Conservation (phyloP, 1,140 invertebrate species). For the Cherax destructor region DNA sequence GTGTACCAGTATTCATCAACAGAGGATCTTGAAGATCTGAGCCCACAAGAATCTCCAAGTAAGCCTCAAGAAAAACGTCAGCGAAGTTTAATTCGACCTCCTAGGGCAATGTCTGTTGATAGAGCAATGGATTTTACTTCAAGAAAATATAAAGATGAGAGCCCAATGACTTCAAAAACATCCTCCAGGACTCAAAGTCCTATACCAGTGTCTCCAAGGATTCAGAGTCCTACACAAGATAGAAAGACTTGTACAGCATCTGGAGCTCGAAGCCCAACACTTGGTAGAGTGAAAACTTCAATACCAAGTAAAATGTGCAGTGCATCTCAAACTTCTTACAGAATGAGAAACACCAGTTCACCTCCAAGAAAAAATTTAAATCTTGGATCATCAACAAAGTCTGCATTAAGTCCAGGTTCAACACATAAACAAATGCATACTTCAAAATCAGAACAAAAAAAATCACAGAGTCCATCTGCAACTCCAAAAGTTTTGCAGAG, state of each 20-base stretch:
- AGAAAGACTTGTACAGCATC: neutral
- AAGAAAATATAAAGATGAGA: conserved; percentile 33
- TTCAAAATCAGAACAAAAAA: neutral
- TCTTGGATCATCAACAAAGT: conserved; percentile 25
- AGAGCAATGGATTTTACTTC: conserved; percentile 43
- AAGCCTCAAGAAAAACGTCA: conserved; percentile 49
- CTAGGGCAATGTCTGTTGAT: conserved; percentile 47
- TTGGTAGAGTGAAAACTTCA: neutral
- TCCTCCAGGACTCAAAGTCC: conserved; percentile 32
- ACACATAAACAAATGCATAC: neutral
- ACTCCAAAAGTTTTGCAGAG: conserved; percentile 30
- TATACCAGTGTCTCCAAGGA: conserved; percentile 39
- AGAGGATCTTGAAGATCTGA: conserved; percentile 62
- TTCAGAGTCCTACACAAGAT: conserved; percentile 16
- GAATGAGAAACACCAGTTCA: conserved; percentile 14
- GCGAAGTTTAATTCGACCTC: conserved; percentile 34
- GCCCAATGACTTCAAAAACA: conserved; percentile 14
- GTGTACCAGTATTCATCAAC: conserved; percentile 66
- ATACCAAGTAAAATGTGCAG: neutral
- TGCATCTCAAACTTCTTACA: neutral
- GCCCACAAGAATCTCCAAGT: conserved; percentile 57
- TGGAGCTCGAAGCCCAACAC: neutral
- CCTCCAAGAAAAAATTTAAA: conserved; percentile 14
- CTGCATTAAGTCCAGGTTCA: neutral
- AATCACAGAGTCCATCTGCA: neutral